Base-by-base conservation (phyloP, 2,888 invertebrate genomes). In the Muscina levida region DNA sequence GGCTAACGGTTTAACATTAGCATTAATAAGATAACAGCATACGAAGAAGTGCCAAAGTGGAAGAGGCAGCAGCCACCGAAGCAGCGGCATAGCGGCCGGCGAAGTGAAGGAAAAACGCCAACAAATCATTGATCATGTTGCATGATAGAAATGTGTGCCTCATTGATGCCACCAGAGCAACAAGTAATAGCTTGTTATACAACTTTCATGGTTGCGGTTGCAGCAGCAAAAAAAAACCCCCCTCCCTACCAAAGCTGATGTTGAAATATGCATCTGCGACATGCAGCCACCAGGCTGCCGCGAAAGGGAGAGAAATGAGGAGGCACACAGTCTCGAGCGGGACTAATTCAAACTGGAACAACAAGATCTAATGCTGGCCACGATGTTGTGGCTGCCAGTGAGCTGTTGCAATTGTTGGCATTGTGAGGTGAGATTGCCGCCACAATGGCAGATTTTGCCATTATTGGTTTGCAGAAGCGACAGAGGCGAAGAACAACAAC, bases 321-420 rank as follows among this genome's bases (percentile, higher is more conserved):
- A 42, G 65, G 39, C 22, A 48, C 62, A 76, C 31, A 8, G 31
- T 5, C 8, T 8, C 31, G 31, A 31, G 31, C 31, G 31, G 31
- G 31, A 65, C 77, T 67, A 67, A 74, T 65, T 77, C 72, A 72
- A 81, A 81, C 81, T 81, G 77, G 81, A 77, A 74, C 81, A 77
- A 77, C 81, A 74, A 77, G 77, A 81, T 77, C 77, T 44, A 31
- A 31, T 31, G n/a, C n/a, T n/a, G 66, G 56, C 19, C 62, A 31
- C 8, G 48, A 57, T 72, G 37, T 13, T 26, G 53, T 26, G 11
- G 51, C 8, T 53, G 24, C n/a, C 53, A 3, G 24, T 53, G 24
- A n/a, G n/a, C n/a, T n/a, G n/a, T n/a, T n/a, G n/a, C n/a, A n/a
- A 31, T 3, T 31, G 31, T 22, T 2, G 51, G 11, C 51, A 22